Evolutionary conservation across 1,140 invertebrate species (phyloP).

Genomic region (Drosophila melanica): DNA sequence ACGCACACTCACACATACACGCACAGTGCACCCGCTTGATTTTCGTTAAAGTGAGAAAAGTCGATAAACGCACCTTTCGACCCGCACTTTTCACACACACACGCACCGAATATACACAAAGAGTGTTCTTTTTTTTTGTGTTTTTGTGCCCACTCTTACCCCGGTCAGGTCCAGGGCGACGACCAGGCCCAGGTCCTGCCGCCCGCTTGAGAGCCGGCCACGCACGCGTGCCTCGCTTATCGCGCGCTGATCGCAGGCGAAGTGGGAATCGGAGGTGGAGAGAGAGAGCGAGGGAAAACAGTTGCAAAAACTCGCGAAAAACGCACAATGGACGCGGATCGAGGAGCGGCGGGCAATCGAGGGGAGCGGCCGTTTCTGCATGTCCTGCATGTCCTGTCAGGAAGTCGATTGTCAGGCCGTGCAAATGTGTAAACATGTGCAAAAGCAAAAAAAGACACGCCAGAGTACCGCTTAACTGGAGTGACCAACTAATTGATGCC

Average conservation of each 20-base stretch:
- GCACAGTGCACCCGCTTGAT: slow-evolving; percentile 60
- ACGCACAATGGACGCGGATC: slow-evolving; percentile 34
- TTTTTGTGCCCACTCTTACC: neutral
- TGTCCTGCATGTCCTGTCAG: slow-evolving; percentile 56
- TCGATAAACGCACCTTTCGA: slow-evolving; percentile 70
- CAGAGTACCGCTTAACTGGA: neutral
- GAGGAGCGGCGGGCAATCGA: neutral
- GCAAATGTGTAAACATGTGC: slow-evolving; percentile 70
- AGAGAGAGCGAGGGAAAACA: slow-evolving; percentile 60
- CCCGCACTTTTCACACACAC: slow-evolving; percentile 54
- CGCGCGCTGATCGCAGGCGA: slow-evolving; percentile 3
- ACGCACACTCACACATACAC: slow-evolving; percentile 3
- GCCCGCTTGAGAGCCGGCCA: slow-evolving; percentile 56
- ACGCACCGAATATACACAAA: no score
- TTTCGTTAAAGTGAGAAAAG: slow-evolving; percentile 65
- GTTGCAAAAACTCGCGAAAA: slow-evolving; percentile 64
- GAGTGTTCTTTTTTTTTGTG: slow-evolving; percentile 1
- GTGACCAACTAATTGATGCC: slow-evolving; percentile 32
- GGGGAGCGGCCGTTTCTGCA: slow-evolving; percentile 48
- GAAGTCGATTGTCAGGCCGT: slow-evolving; percentile 61
- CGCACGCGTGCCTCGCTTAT: slow-evolving; percentile 63
- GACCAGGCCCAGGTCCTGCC: slow-evolving; percentile 1
- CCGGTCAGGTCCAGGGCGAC: neutral
- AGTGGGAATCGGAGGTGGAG: neutral
- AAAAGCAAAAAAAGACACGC: slow-evolving; percentile 24